Evolutionary conservation across 2,888 invertebrate genomes (phyloP).

Genomic region (Arenicola marina): DNA sequence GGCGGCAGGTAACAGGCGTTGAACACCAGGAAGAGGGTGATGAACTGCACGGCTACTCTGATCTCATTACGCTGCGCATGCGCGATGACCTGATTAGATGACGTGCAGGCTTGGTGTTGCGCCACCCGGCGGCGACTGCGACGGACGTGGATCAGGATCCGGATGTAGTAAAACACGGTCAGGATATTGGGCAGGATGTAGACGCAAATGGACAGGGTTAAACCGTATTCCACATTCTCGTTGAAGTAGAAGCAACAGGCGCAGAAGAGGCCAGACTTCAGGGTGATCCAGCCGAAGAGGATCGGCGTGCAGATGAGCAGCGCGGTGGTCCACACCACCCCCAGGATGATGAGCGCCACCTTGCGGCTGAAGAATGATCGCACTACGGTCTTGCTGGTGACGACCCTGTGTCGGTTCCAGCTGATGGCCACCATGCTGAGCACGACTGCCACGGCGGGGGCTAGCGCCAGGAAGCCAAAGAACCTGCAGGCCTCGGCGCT

Average conservation of each 20-base stretch:
- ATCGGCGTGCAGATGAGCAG: neutral
- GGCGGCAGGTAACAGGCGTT: slow-evolving; percentile 8
- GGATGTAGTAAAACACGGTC: neutral
- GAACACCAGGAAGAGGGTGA: slow-evolving; percentile 5
- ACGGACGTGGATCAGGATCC: slow-evolving; percentile 1
- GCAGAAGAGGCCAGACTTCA: slow-evolving; percentile 2
- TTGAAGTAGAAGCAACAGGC: slow-evolving; percentile 7
- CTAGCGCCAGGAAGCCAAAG: slow-evolving; percentile 1
- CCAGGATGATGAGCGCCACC: neutral
- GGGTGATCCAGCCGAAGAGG: neutral
- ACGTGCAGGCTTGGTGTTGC: slow-evolving; percentile 1
- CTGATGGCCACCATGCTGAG: slow-evolving; percentile 1
- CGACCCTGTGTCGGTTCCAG: neutral
- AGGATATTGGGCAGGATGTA: slow-evolving; percentile 6
- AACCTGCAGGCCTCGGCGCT: neutral
- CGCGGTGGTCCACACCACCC: neutral
- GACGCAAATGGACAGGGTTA: neutral
- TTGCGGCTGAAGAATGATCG: neutral
- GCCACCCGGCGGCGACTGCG: neutral
- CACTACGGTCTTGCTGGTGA: neutral
- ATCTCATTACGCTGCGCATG: neutral
- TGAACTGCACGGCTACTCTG: slow-evolving; percentile 3
- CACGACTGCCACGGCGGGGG: neutral
- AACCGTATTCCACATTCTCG: slow-evolving; percentile 5
- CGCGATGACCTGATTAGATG: neutral